phyloP scores from a whole-genome alignment of 2,888 invertebrate species.

The Agelastica alni region DNA sequence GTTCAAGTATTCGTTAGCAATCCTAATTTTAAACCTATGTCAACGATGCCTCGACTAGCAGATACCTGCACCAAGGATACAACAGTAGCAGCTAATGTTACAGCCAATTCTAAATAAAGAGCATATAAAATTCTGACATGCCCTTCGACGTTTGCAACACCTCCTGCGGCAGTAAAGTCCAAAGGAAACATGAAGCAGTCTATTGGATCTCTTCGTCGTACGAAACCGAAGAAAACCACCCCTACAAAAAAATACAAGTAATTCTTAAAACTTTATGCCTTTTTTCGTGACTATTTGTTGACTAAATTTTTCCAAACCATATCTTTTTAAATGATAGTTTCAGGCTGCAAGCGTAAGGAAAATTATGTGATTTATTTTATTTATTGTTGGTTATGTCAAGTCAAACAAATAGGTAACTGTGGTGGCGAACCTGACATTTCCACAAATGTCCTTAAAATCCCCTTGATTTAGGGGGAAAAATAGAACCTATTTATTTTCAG shows the following conservation, averaged over 20 bases:
- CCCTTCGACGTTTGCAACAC: constrained; percentile 64
- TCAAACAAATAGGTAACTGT: no score
- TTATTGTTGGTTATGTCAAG: no score
- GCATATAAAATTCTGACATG: constrained; percentile 67
- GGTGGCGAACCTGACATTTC: no score
- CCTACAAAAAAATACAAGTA: constrained; percentile 44
- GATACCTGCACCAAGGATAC: constrained; percentile 65
- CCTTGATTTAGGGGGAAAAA: no score
- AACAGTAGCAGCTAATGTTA: constrained; percentile 64
- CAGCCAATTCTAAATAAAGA: constrained; percentile 70
- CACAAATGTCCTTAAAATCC: no score
- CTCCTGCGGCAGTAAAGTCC: constrained; percentile 72
- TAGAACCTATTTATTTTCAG: no score
- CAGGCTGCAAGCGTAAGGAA: no score
- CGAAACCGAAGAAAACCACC: constrained; percentile 64
- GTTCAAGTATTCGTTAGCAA: constrained; percentile 59
- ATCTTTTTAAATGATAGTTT: no score
- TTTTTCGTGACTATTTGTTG: no score
- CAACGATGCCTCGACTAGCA: constrained; percentile 62
- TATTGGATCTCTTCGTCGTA: constrained; percentile 58
- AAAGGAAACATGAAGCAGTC: constrained; percentile 68
- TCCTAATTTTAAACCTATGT: constrained; percentile 61
- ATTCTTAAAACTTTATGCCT: no score
- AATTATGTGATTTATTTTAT: no score
- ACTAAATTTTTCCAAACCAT: no score